Evolutionary conservation across 1,140 invertebrate genomes (phyloP), one percentile per base, ranked within the genome.

Genomic region (Anthonomus grandis): DNA sequence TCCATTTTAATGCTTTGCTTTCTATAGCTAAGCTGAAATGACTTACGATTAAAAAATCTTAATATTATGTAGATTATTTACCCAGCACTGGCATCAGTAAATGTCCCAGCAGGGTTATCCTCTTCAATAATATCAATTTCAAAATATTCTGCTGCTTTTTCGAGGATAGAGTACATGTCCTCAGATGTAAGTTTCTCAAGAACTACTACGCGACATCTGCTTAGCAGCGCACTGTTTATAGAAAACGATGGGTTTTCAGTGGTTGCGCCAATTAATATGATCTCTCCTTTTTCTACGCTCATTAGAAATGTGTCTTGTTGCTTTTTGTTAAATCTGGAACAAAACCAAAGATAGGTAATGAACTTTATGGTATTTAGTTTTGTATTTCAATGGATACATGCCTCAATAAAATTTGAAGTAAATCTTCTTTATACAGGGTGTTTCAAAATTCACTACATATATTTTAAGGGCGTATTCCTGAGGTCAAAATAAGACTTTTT

Each of bases 161-260:
- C 69, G 49, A 93, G 72, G 60, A 93, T 90, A 12, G 66, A 62
- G 42, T 79, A 57, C 5, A 92, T 71, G 72, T 84, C 75, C 25
- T 79, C 72, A 24, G 74, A 64, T 25, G 74, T 69, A 22, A 92
- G 74, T 74, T 91, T 91, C 52, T 90, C 82, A 52, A 92, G 70
- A 12, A 89, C 82, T 62, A 91, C 79, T 3, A 92, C 87, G 57
- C 83, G 76, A 65, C 86, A 89, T 22, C 90, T 75, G 75, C 87
- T 90, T 0, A 93, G 71, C 4, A 93, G 72, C 0, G 90, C 89
- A 57, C 81, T 84, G 70, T 92, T 93, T 22, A 93, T 79, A 67
- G 83, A 85, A 70, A 91, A 93, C 1, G 89, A 91, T 36, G 91
- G 91, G 75, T 93, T 93, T 74, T 93, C 90, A 45, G 91, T 93